A percentile compares a stretch with the other conserved stretches of the same genome.
These are phyloP conservation scores for Telmatochromis sp. DNA, from an alignment of 2,113 vertebrate genomes.

Conservation along the genomic window DNA sequence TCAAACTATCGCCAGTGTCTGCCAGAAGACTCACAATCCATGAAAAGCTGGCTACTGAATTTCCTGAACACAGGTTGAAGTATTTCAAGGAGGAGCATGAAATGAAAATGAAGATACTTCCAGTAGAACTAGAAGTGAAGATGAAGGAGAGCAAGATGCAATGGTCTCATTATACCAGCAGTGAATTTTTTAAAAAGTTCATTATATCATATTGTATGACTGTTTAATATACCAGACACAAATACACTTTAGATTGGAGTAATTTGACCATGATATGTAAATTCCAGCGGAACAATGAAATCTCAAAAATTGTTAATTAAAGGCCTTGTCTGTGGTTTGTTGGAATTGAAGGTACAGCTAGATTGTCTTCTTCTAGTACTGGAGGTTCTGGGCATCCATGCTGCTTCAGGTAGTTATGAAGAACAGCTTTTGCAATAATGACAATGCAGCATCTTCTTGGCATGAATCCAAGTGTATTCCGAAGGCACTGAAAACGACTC, in stretches of 20 bases:
- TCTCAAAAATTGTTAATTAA: background rate
- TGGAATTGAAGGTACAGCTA: background rate
- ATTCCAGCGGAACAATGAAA: background rate
- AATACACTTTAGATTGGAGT: background rate
- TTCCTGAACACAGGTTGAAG: background rate
- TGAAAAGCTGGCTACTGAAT: background rate
- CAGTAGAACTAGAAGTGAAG: background rate
- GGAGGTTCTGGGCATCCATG: background rate
- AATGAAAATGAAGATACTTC: background rate
- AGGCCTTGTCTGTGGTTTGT: background rate
- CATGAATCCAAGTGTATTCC: background rate
- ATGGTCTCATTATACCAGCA: background rate
- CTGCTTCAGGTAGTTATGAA: background rate
- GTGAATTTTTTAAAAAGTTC: background rate
- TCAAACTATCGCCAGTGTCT: background rate
- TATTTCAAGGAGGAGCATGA: background rate
- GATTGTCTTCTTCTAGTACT: background rate
- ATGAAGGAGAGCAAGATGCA: background rate
- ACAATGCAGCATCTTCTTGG: background rate
- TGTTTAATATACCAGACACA: background rate
- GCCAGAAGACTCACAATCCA: background rate
- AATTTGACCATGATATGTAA: background rate
- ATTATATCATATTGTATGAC: background rate
- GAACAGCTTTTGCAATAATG: background rate
- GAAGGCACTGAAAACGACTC: background rate